These are phyloP conservation scores for Neuroscelio doddi DNA, from an alignment of 2,888 invertebrate species.

Conservation along the genomic window DNA sequence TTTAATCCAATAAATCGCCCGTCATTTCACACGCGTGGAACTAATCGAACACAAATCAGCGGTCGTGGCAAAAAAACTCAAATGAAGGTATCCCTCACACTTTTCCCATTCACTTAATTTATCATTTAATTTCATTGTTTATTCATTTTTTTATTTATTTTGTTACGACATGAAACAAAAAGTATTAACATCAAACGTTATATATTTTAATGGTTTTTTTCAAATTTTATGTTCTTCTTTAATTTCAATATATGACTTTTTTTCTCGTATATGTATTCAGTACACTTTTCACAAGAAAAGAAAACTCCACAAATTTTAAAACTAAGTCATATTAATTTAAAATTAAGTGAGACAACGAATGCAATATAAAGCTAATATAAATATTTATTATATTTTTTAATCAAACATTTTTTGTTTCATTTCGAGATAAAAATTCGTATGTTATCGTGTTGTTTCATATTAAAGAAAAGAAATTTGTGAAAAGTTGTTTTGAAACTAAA, in stretches of 20 bases:
- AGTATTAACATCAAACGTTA: too few relatives aligned
- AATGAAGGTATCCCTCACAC: constrained; percentile 63
- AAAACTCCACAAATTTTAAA: too few relatives aligned
- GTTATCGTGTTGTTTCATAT: constrained; percentile 8
- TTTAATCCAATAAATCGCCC: constrained; percentile 61
- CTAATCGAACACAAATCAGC: constrained; percentile 57
- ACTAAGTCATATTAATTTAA: too few relatives aligned
- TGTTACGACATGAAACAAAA: constrained; percentile 6
- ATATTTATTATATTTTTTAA: too few relatives aligned
- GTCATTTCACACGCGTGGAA: constrained; percentile 63
- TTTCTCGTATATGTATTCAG: too few relatives aligned
- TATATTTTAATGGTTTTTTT: too few relatives aligned
- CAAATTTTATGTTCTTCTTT: constrained; percentile 10
- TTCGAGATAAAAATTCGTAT: constrained; percentile 7
- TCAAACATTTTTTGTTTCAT: constrained; percentile 4
- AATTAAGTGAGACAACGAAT: too few relatives aligned
- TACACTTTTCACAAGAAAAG: too few relatives aligned
- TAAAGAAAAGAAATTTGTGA: constrained; percentile 21
- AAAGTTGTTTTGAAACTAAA: constrained; percentile 11
- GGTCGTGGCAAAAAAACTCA: constrained; percentile 68
- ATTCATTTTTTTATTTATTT: background rate
- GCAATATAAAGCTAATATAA: too few relatives aligned
- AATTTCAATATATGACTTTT: too few relatives aligned
- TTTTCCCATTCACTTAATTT: background rate
- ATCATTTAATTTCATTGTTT: background rate